These are phyloP conservation scores for Sylvilagus bachmani DNA, from an alignment of 2,113 vertebrate genomes.

Conservation along the genomic window DNA sequence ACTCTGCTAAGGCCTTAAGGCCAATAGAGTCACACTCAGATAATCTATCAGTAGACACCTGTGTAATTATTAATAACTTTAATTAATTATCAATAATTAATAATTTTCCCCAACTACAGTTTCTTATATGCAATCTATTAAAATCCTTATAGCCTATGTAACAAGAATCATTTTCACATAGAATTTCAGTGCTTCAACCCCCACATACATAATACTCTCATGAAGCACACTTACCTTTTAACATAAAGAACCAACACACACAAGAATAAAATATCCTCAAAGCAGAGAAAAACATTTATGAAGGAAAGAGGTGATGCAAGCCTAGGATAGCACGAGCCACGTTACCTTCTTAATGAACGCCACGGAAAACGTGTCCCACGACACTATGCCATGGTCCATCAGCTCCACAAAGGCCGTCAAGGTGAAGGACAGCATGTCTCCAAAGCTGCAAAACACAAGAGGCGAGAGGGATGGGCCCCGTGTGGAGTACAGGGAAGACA, in stretches of 20 bases:
- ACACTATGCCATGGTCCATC: slow-evolving; percentile 99
- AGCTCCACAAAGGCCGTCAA: slow-evolving; percentile 99
- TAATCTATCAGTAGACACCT: not conserved
- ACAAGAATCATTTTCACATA: not conserved
- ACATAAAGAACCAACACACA: not conserved
- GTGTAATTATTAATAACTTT: not conserved
- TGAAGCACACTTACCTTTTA: not conserved
- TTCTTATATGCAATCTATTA: not conserved
- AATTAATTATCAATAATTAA: not conserved
- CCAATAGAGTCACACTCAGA: not conserved
- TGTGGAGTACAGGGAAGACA: not conserved
- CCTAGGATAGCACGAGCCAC: not conserved
- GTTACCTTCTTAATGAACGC: slow-evolving; percentile 99
- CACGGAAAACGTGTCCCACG: slow-evolving; percentile 99
- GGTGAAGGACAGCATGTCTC: slow-evolving; percentile 98
- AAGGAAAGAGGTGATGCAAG: not conserved
- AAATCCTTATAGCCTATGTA: not conserved
- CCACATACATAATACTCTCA: not conserved
- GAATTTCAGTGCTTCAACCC: not conserved
- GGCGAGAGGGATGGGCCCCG: not conserved
- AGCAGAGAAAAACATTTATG: not conserved
- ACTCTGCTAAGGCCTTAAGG: not conserved
- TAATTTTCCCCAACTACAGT: not conserved
- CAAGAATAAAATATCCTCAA: not conserved
- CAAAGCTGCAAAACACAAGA: slow-evolving; percentile 93